A percentile compares a stretch with the other conserved stretches of the same genome.
These are phyloP conservation scores for Bombus turneri DNA, from an alignment of 1,140 invertebrate species.

Conservation along the genomic window DNA sequence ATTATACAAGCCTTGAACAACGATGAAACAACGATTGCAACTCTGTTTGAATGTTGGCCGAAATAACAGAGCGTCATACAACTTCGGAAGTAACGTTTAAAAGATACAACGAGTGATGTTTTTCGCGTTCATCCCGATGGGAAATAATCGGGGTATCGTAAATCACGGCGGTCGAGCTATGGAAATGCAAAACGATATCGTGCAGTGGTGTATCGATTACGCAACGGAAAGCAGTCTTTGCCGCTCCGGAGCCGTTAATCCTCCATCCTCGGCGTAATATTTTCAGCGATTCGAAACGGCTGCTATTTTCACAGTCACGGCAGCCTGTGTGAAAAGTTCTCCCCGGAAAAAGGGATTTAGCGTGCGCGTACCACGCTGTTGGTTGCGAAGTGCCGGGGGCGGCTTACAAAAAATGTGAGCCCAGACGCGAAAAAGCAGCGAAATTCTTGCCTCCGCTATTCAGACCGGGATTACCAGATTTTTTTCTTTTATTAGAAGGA, in stretches of 20 bases:
- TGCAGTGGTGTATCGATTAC: constrained; percentile 14
- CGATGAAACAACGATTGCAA: not conserved
- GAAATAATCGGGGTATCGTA: not conserved
- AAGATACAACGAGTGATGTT: not conserved
- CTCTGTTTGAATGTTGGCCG: not conserved
- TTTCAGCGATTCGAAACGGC: not conserved
- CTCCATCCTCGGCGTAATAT: constrained; percentile 29
- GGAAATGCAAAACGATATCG: not conserved
- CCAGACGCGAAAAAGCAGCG: not conserved
- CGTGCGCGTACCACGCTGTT: not conserved
- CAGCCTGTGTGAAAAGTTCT: constrained; percentile 6
- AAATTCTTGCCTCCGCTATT: constrained; percentile 5
- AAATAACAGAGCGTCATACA: not conserved
- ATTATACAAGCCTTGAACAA: not conserved
- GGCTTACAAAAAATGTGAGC: not conserved
- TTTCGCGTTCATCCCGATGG: not conserved
- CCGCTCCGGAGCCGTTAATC: constrained; percentile 26
- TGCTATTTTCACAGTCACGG: not conserved
- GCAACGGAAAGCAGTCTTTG: not conserved
- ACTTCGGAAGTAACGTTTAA: not conserved
- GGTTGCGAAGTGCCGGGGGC: not conserved
- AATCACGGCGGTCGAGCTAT: not conserved
- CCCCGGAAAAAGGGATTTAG: constrained; percentile 27
- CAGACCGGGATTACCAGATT: constrained; percentile 26
- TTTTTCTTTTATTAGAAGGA: constrained; percentile 8